A percentile compares a stretch with the other conserved stretches of the same genome.
These are phyloP conservation scores for Lacerta bilineata DNA, from an alignment of 2,797 vertebrate genomes.

Conservation along the genomic window DNA sequence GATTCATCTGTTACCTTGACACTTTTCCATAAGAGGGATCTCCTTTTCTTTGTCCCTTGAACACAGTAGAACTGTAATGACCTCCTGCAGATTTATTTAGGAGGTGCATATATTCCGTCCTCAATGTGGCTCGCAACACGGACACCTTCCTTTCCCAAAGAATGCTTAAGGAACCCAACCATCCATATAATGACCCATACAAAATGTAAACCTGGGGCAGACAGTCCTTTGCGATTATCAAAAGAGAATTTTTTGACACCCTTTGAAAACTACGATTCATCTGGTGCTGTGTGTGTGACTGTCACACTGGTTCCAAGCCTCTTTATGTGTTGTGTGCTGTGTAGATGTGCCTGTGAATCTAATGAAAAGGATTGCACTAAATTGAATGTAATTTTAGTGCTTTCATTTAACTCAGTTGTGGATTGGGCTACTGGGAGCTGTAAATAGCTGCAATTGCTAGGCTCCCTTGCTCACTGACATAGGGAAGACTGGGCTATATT, in stretches of 20 bases:
- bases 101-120: too few relatives aligned
- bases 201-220: not conserved
- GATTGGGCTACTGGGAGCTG: not conserved
- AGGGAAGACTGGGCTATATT: not conserved
- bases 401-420: constrained; percentile 9
- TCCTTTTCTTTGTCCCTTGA: too few relatives aligned
- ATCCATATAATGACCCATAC: not conserved
- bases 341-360: not conserved
- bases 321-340: not conserved
- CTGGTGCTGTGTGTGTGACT: too few relatives aligned
- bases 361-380: constrained; percentile 5
- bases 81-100: too few relatives aligned
- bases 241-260: too few relatives aligned
- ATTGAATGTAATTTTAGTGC: not conserved
- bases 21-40: too few relatives aligned
- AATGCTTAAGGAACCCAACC: not conserved
- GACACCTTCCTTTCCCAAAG: not conserved
- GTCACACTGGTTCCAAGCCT: not conserved
- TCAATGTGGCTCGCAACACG: not conserved
- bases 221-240: not conserved
- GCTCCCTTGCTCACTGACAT: not conserved
- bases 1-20: too few relatives aligned
- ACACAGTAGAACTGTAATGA: too few relatives aligned
- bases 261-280: too few relatives aligned
- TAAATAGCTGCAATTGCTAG: not conserved